These are phyloP conservation scores for Ptycholaimellus sp. DNA, from an alignment of 2,888 invertebrate genomes.

Conservation along the genomic window DNA sequence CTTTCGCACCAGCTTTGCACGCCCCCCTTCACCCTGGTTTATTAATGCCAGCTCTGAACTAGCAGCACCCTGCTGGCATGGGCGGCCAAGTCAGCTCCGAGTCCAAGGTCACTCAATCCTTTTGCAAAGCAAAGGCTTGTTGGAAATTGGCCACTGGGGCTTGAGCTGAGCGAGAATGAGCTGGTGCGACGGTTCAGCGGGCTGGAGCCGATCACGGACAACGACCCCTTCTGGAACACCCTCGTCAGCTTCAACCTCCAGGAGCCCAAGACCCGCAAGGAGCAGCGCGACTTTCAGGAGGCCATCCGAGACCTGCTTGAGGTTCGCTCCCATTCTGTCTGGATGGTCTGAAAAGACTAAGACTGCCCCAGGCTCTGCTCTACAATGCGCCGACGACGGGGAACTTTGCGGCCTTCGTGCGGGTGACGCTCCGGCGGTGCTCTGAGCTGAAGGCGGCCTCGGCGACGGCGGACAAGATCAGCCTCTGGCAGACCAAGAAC, in stretches of 20 bases:
- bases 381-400: slow-evolving; percentile 63
- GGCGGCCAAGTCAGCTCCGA: slow-evolving; percentile 27
- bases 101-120: too few species aligned
- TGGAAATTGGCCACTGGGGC: too few species aligned
- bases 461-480: slow-evolving; percentile 50
- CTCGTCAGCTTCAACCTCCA: slow-evolving; percentile 51
- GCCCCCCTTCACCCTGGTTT: too few species aligned
- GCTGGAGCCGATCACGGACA: slow-evolving; percentile 49
- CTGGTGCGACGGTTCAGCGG: slow-evolving; percentile 54
- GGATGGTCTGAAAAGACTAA: too few species aligned
- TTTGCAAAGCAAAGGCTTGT: too few species aligned
- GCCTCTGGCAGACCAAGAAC: slow-evolving; percentile 83
- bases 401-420: slow-evolving; percentile 63
- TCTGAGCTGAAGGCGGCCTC: slow-evolving; percentile 58
- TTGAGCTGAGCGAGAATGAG: slow-evolving; percentile 51
- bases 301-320: slow-evolving; percentile 49
- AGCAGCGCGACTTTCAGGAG: slow-evolving; percentile 40
- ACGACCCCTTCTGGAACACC: slow-evolving; percentile 78
- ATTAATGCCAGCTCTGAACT: too few species aligned
- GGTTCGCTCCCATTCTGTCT: too few species aligned
- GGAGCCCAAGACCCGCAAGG: slow-evolving; percentile 4
- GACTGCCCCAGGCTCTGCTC: slow-evolving; percentile 41
- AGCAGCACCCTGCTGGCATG: slow-evolving; percentile 16
- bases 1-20: too few species aligned
- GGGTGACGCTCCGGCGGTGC: slow-evolving; percentile 56